A percentile compares a stretch with the other conserved stretches of the same genome.
Conservation (phyloP, 2,797 vertebrate species). For the Arnoldichthys spilopterus region DNA sequence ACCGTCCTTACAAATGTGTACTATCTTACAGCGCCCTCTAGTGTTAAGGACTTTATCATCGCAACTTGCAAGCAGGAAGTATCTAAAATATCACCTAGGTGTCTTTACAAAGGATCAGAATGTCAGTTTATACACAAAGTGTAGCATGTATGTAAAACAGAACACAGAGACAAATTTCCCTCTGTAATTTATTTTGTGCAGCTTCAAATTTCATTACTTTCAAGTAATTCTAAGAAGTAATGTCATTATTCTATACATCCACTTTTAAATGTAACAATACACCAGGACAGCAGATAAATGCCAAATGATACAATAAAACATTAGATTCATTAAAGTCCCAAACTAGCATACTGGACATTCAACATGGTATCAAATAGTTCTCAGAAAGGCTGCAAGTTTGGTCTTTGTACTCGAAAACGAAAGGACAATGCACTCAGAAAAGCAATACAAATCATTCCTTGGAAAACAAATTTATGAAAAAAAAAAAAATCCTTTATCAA, state of each 20-base stretch:
- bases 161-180: slow-evolving; percentile 11
- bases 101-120: background rate
- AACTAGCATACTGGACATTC: slow-evolving; percentile 67
- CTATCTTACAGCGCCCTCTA: slow-evolving; percentile 48
- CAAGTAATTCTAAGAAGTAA: slow-evolving; percentile 32
- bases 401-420: slow-evolving; percentile 70
- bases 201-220: slow-evolving; percentile 58
- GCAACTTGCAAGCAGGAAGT: background rate
- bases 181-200: slow-evolving; percentile 72
- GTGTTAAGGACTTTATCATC: slow-evolving; percentile 19
- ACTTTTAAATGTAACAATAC: slow-evolving; percentile 71
- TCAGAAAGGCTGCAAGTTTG: slow-evolving; percentile 72
- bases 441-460: slow-evolving; percentile 71
- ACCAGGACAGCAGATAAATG: slow-evolving; percentile 64
- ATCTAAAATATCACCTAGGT: background rate
- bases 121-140: too few relatives aligned
- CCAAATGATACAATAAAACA: slow-evolving; percentile 64
- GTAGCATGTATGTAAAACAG: background rate
- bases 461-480: slow-evolving; percentile 67
- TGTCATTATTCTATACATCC: slow-evolving; percentile 53
- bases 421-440: slow-evolving; percentile 64
- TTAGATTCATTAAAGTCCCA: slow-evolving; percentile 62
- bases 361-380: slow-evolving; percentile 71
- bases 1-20: background rate
- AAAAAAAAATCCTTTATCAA: slow-evolving; percentile 79